These are phyloP conservation scores for Spilogale gracilis DNA, from an alignment of 2,113 vertebrate species.

Conservation along the genomic window DNA sequence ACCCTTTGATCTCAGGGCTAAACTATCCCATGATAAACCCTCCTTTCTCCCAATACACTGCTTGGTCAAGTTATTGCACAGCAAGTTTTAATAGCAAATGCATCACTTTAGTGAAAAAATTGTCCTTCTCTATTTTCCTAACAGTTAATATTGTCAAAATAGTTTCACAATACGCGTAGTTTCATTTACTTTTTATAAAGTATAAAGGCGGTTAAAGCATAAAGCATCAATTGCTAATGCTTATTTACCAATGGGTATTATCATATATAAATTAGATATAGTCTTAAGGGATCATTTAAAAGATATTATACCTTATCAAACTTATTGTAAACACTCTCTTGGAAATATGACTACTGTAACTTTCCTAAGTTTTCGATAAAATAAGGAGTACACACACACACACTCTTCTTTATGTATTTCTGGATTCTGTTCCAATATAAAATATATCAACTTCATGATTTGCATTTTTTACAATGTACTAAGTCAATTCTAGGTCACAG, in stretches of 20 bases:
- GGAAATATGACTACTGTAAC: background rate
- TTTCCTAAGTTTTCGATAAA: constrained; percentile 25
- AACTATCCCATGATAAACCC: background rate
- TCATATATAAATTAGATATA: background rate
- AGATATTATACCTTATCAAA: background rate
- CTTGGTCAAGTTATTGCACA: background rate
- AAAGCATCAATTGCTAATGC: background rate
- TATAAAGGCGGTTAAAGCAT: background rate
- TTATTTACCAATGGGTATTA: background rate
- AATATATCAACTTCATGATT: background rate
- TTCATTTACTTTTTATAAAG: background rate
- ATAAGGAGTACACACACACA: background rate
- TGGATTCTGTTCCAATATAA: background rate
- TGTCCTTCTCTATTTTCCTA: background rate
- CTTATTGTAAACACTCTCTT: background rate
- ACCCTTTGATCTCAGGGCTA: background rate
- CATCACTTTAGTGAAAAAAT: background rate
- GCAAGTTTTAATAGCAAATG: background rate
- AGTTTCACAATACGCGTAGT: background rate
- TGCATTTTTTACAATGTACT: background rate
- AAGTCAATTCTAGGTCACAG: background rate
- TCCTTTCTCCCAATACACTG: background rate
- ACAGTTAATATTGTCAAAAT: background rate
- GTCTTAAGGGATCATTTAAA: background rate
- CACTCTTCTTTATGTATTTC: background rate